phyloP scores from a whole-genome alignment of 2,113 vertebrate species.

The Bombycilla garrulus region DNA sequence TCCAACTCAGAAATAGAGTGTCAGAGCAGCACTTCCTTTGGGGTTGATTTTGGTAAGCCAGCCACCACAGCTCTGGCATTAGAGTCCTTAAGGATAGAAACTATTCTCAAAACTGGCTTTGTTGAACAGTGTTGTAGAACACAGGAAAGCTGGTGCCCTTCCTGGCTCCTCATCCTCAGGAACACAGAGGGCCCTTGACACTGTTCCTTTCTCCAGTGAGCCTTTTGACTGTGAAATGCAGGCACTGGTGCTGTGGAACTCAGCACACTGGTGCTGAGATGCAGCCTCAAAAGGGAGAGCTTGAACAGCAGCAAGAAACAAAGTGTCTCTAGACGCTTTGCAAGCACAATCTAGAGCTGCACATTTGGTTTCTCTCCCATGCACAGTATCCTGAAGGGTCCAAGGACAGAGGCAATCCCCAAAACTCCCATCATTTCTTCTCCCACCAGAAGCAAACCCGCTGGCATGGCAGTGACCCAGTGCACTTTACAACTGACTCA shows the following conservation, averaged over 20 bases:
- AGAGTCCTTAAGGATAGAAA: not conserved
- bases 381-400: not conserved
- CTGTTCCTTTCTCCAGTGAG: not conserved
- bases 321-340: not conserved
- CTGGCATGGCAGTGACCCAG: not conserved
- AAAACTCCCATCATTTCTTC: not conserved
- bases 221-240: not conserved
- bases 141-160: not conserved
- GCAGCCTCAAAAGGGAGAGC: not conserved
- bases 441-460: not conserved
- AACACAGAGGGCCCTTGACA: not conserved
- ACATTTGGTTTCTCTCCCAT: not conserved
- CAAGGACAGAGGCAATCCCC: not conserved
- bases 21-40: not conserved
- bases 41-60: not conserved
- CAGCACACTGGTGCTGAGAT: not conserved
- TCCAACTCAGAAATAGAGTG: not conserved
- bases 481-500: not conserved
- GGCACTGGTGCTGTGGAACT: no score
- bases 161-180: not conserved
- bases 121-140: not conserved
- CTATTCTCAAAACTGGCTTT: not conserved
- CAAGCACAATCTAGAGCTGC: rapidly evolving
- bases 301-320: not conserved
- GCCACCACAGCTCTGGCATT: not conserved